Conservation (phyloP, 92 coral and sea anemone species). For the Hydrozoanthus gracilis region DNA sequence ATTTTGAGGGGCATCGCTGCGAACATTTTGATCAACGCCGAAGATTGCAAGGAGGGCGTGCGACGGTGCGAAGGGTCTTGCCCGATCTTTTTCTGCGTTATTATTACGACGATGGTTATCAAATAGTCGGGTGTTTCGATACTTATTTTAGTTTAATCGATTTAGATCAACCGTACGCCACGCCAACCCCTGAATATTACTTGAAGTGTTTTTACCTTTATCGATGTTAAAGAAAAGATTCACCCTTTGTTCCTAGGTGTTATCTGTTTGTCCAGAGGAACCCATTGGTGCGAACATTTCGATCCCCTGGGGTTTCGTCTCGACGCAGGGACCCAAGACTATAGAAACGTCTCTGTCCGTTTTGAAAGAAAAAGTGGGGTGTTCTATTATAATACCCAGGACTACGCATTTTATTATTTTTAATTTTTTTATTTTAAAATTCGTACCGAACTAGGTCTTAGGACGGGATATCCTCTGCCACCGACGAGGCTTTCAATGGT, state of each 20-base stretch:
- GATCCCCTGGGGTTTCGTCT: no score
- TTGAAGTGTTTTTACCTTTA: neutral
- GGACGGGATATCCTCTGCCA: no score
- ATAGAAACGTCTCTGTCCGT: neutral
- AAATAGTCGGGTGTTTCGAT: neutral
- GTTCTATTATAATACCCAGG: neutral
- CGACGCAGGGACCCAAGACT: neutral
- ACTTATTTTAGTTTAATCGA: neutral
- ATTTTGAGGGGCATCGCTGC: conserved; percentile 1
- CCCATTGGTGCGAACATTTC: no score
- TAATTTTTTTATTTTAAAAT: neutral
- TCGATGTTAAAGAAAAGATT: neutral
- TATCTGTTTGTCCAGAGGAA: neutral
- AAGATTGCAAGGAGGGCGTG: neutral
- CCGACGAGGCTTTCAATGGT: no score
- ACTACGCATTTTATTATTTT: neutral
- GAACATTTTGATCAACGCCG: neutral
- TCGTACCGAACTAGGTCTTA: neutral
- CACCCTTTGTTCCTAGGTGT: neutral
- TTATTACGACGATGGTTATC: neutral
- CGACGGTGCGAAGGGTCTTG: conserved; percentile 11
- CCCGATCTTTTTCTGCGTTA: no score
- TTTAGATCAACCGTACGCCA: conserved; percentile 5
- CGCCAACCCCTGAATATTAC: neutral
- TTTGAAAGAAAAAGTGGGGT: neutral